Base-by-base conservation (phyloP, 2,797 vertebrate species). In the Darevskia nairensis region DNA sequence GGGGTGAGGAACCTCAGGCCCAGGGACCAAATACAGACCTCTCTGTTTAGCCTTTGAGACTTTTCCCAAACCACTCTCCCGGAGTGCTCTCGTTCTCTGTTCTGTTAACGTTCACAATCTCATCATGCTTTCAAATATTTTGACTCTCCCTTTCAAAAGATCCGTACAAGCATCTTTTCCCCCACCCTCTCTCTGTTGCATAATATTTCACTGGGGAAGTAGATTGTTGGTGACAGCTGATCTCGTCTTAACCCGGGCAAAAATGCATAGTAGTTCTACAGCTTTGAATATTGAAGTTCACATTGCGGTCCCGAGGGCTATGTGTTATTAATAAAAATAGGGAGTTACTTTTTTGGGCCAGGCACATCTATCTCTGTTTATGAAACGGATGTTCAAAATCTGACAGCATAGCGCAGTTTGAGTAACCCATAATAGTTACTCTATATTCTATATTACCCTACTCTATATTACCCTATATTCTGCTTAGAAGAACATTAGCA, bases 111-210 rank as follows among this genome's bases (percentile, higher is more conserved):
- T 55, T 55, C 13, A 55, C 3, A 55, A 55, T 55, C 55, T 44
- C 89, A 82, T 89, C 71, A 61, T n/a, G 1, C 3, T 75, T 7
- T 76, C 91, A 84, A 92, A 44, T 86, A 64, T 61, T 92, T 83
- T 35, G 23, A 61, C 68, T 90, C 84, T 71, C 86, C 75, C 19
- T 86, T 94, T 90, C 80, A 74, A 83, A 93, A 89, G n/a, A 74
- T 9, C 25, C 7, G 0, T 81, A 39, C 19, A 41, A 82, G 8
- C 76, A 25, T 82, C 8, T 11, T 92, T 9, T 29, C 88, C 23
- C 6, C 41, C 6, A 69, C 76, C 1, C 44, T 77, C 46, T 88
- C 19, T 82, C 29, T 19, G 17, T 61, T 44, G 11, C 86, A 9
- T 13, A 61, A 92, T 94, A 85, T 69, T 90, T 81, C 41, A 90